A percentile compares a stretch with the other conserved stretches of the same genome.
Evolutionary conservation across 2,113 vertebrate genomes (phyloP).

Genomic region (Aepyceros melampus): DNA sequence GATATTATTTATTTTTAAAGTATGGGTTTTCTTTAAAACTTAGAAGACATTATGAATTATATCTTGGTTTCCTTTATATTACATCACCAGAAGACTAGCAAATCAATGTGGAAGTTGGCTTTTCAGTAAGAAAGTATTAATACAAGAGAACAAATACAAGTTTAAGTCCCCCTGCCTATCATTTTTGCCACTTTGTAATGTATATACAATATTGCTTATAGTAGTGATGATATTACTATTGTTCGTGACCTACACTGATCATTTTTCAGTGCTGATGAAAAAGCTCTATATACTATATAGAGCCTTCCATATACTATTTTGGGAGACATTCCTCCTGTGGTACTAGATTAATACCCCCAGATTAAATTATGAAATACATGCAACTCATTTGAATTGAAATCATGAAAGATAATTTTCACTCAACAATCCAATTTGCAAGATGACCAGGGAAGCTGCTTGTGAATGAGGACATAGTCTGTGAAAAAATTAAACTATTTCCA

Average conservation of each 20-base stretch:
- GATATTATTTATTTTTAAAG: neutral
- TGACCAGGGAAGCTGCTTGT: neutral
- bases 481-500: conserved; percentile 12
- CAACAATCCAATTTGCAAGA: neutral
- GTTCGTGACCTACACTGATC: neutral
- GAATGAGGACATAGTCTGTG: neutral
- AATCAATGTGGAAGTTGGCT: neutral
- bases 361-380: conserved; percentile 7
- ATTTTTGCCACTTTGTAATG: neutral
- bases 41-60: neutral
- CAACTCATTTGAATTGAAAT: conserved; percentile 4
- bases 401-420: neutral
- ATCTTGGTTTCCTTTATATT: neutral
- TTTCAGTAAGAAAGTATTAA: neutral
- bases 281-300: too few species aligned
- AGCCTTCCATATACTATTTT: neutral
- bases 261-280: neutral
- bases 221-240: neutral
- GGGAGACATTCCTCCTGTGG: neutral
- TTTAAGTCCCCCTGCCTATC: neutral
- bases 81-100: neutral
- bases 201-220: neutral
- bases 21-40: neutral
- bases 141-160: conserved; percentile 4
- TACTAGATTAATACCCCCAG: neutral